These are phyloP conservation scores for Muschampia plurimacula DNA, from an alignment of 2,888 invertebrate genomes.

Conservation along the genomic window DNA sequence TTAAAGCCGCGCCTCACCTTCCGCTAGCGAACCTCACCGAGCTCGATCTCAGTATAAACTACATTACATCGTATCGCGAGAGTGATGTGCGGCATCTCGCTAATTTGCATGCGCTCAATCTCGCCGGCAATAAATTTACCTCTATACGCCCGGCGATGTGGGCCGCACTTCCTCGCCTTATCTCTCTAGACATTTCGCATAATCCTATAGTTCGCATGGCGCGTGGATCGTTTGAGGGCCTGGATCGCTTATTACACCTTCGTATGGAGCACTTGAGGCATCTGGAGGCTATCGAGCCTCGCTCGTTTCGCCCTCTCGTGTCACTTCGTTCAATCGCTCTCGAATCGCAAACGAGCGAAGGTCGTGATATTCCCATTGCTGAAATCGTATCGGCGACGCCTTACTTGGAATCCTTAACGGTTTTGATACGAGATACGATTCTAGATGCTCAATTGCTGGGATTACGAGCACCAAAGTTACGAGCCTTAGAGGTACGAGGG, in stretches of 20 bases:
- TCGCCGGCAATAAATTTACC: constrained; percentile 89
- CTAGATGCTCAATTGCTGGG: constrained; percentile 90
- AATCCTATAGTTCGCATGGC: constrained; percentile 91
- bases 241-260: constrained; percentile 88
- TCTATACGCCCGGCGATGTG: constrained; percentile 89
- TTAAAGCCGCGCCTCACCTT: constrained; percentile 88
- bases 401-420: constrained; percentile 57
- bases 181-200: constrained; percentile 90
- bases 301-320: constrained; percentile 87
- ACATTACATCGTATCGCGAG: constrained; percentile 87
- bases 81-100: constrained; percentile 87
- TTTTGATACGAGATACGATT: constrained; percentile 88
- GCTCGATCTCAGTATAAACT: constrained; percentile 90
- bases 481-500: constrained; percentile 91
- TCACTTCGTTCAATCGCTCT: constrained; percentile 88
- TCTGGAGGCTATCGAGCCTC: constrained; percentile 89
- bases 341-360: constrained; percentile 87
- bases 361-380: constrained; percentile 77
- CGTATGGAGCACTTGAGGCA: constrained; percentile 88
- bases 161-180: constrained; percentile 87
- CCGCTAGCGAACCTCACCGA: constrained; percentile 88
- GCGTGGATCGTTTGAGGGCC: constrained; percentile 87
- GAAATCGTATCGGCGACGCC: constrained; percentile 53
- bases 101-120: constrained; percentile 87
- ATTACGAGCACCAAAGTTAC: constrained; percentile 89